Conservation (phyloP, 2,888 invertebrate species). For the Saturnia pavonia region DNA sequence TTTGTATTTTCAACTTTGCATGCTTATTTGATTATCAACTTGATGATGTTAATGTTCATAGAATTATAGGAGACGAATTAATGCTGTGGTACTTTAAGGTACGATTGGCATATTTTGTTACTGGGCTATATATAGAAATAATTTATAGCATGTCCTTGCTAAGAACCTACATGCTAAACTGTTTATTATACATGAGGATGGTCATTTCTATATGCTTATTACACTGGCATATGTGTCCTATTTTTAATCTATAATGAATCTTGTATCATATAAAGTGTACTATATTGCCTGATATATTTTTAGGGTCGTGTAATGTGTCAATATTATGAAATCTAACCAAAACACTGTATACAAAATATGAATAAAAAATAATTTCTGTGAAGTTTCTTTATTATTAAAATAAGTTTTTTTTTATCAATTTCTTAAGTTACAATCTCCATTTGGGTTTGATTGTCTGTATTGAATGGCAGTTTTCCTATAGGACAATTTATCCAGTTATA, state of each 20-base stretch:
- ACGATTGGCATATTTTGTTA: constrained; percentile 55
- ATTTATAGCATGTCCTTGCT: constrained; percentile 33
- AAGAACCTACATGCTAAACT: constrained; percentile 70
- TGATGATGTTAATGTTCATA: neutral
- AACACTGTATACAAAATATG: constrained; percentile 79
- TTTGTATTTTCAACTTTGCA: neutral
- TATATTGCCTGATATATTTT: constrained; percentile 76
- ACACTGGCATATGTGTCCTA: constrained; percentile 55
- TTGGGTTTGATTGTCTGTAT: constrained; percentile 33
- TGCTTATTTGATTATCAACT: neutral
- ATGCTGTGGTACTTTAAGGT: constrained; percentile 42
- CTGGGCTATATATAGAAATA: constrained; percentile 15
- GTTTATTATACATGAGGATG: constrained; percentile 46
- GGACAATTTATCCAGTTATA: constrained; percentile 72
- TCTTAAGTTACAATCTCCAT: constrained; percentile 30
- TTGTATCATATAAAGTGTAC: constrained; percentile 74
- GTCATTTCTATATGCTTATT: constrained; percentile 58
- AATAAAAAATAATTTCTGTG: constrained; percentile 76
- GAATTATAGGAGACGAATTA: constrained; percentile 32
- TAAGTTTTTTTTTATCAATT: constrained; percentile 39
- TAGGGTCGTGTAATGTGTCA: constrained; percentile 73
- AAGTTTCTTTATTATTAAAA: constrained; percentile 24
- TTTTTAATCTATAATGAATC: constrained; percentile 62
- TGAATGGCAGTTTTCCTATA: constrained; percentile 78
- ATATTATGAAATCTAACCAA: constrained; percentile 80